Base-by-base conservation (phyloP, 2,113 vertebrate genomes). In the Colaptes auratus region DNA sequence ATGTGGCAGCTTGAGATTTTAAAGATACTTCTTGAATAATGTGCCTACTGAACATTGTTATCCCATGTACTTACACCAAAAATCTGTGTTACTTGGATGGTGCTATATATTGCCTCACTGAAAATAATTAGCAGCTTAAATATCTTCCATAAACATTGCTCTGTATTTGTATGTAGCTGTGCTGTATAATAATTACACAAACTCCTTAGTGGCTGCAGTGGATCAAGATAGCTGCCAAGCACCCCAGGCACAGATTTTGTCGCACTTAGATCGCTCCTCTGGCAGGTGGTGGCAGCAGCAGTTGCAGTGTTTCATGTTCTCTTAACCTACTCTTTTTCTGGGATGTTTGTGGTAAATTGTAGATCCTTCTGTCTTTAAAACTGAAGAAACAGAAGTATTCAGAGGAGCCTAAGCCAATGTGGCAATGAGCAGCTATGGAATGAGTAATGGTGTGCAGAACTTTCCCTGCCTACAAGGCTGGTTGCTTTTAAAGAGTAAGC, bases 201-300 rank as follows among this genome's bases (percentile, higher is more conserved):
- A 17, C 5, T 31, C 36, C 28, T 48, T 39, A 48, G 63, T 19
- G n/a, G 18, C n/a, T 2, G 0, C 3, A 1, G 28, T 28, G 28
- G 18, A 23, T 48, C 15, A 55, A 67, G 63, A 15, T 18, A 25
- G 30, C 31, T 16, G 7, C 21, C 31, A 66, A 53, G 27, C 25
- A 15, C 31, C 27, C 27, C 1, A 3, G 15, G 17, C 8, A 10
- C 35, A 36, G 86, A 17, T 73, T 59, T 52, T 82, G 36, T 61
- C 63, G 36, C 18, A 36, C n/a, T 69, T 53, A 28, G 55, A 19
- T 75, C 0, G 1, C 42, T 53, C 18, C 12, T 4, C 14, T 2
- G 7, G 25, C 20, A 35, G 10, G 55, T 36, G 56, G 63, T 35
- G 14, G 20, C 24, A 65, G 67, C 4, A 3, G 33, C 25, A 31